A percentile compares a stretch with the other conserved stretches of the same genome.
Conservation (phyloP, 2,797 vertebrate species). For the Vireo griseus region DNA sequence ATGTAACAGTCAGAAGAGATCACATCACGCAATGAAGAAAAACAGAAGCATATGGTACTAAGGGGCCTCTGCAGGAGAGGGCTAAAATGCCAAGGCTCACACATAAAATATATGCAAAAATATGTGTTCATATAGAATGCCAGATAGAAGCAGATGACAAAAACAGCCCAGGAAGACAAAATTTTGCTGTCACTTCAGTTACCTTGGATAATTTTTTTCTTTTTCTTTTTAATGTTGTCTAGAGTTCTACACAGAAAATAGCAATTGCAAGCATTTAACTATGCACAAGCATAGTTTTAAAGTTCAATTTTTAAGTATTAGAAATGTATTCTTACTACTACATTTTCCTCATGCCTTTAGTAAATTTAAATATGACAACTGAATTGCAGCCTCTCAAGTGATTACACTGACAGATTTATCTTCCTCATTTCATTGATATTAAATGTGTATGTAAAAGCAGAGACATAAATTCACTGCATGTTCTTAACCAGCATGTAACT, state of each 20-base stretch:
- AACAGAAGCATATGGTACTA: constrained; percentile 82
- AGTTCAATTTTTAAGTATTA: constrained; percentile 49
- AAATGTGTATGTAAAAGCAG: background rate
- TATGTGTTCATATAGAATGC: constrained; percentile 55
- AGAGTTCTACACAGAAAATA: background rate
- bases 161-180: constrained; percentile 30
- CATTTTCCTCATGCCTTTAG: background rate
- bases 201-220: constrained; percentile 1
- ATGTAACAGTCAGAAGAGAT: constrained; percentile 81
- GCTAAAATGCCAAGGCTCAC: constrained; percentile 71
- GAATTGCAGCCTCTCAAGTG: constrained; percentile 46
- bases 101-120: constrained; percentile 76
- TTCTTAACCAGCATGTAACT: background rate
- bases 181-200: background rate
- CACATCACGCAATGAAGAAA: constrained; percentile 80
- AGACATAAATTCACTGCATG: background rate
- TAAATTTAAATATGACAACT: constrained; percentile 24
- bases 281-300: constrained; percentile 45
- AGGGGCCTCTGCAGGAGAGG: constrained; percentile 76
- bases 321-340: background rate
- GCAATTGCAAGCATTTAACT: constrained; percentile 29
- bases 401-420: constrained; percentile 6
- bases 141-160: constrained; percentile 53
- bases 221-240: background rate
- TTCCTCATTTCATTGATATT: background rate